Conservation (phyloP, 1,140 invertebrate species). For the Streblospio benedicti region DNA sequence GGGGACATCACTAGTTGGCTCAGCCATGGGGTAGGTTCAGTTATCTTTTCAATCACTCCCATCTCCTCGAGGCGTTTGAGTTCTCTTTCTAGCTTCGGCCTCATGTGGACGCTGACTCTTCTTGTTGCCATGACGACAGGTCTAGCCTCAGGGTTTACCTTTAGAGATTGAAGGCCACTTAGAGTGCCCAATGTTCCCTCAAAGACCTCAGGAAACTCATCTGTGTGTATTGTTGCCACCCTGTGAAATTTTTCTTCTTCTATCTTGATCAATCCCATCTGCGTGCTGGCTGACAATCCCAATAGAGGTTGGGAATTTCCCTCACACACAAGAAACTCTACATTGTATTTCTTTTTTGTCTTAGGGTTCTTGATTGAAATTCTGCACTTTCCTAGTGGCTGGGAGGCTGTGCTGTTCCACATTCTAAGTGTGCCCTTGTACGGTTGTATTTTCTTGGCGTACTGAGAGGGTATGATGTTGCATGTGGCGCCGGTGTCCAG, state of each 20-base stretch:
- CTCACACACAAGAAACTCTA: not conserved
- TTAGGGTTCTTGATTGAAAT: no score
- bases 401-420: no score
- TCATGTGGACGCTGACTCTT: conserved; percentile 13
- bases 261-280: not conserved
- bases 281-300: not conserved
- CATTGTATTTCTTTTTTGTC: not conserved
- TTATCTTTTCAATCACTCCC: conserved; percentile 21
- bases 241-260: conserved; percentile 1
- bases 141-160: conserved; percentile 8
- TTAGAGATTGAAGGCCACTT: conserved; percentile 3
- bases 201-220: conserved; percentile 6
- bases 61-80: conserved; percentile 13
- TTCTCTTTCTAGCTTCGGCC: conserved; percentile 14
- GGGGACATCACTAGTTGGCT: conserved; percentile 20
- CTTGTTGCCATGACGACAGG: conserved; percentile 11
- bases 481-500: no score
- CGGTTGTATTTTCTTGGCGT: no score
- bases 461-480: no score
- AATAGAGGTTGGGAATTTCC: not conserved
- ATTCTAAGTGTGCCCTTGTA: no score
- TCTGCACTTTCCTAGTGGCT: no score
- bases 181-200: conserved; percentile 10
- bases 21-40: conserved; percentile 22
- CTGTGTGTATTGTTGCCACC: not conserved